phyloP scores from a whole-genome alignment of 1,140 invertebrate genomes.

The Zaprionus kolodkinae region DNA sequence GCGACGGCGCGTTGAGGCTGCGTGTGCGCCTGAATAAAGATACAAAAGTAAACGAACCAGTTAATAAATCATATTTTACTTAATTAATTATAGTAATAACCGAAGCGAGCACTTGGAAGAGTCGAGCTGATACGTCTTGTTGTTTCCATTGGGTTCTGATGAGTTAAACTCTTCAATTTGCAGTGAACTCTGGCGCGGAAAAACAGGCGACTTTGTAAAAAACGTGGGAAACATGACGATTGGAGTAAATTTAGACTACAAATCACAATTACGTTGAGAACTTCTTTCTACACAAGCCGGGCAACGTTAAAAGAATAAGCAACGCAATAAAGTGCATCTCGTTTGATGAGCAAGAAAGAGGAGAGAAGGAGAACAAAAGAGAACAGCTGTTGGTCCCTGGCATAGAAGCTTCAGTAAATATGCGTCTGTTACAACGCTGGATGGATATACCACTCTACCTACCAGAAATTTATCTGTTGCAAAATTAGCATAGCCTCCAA shows the following conservation, averaged over 20 bases:
- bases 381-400: not conserved
- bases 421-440: not conserved
- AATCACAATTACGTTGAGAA: not conserved
- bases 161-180: slow-evolving; percentile 62
- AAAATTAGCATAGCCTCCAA: not conserved
- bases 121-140: not conserved
- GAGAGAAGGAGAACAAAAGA: not conserved
- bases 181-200: slow-evolving; percentile 51
- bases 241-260: not conserved
- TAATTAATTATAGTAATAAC: slow-evolving; percentile 15
- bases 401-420: not conserved
- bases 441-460: not conserved
- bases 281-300: not conserved
- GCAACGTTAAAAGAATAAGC: not conserved
- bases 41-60: not conserved
- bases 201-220: slow-evolving; percentile 20
- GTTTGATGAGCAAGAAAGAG: not conserved
- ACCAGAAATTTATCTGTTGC: not conserved
- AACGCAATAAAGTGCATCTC: not conserved
- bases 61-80: not conserved
- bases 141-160: slow-evolving; percentile 18
- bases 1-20: slow-evolving; percentile 96
- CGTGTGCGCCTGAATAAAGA: slow-evolving; percentile 91
- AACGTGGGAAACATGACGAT: slow-evolving; percentile 51
- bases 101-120: slow-evolving; percentile 41